Conservation (phyloP, 2,888 invertebrate species). For the Lepidocyrtoides sp. region DNA sequence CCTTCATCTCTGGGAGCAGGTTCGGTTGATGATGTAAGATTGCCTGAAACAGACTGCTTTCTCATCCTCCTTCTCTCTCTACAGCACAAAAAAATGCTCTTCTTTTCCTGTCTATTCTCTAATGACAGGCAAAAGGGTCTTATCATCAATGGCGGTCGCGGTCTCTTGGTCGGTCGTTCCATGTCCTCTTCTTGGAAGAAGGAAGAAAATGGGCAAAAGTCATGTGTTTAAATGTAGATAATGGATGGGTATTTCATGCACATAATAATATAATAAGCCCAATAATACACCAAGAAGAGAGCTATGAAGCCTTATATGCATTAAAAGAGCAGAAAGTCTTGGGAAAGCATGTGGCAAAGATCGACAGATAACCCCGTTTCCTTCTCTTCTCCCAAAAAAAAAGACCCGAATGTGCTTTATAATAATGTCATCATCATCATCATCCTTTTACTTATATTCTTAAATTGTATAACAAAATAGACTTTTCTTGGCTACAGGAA, state of each 20-base stretch:
- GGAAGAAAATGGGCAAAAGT: conserved; percentile 38
- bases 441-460: no score
- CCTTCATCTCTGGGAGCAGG: background rate
- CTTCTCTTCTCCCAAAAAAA: background rate
- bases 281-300: background rate
- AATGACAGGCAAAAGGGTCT: conserved; percentile 42
- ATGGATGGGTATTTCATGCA: conserved; percentile 57
- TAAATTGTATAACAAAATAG: no score
- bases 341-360: conserved; percentile 51
- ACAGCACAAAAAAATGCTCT: background rate
- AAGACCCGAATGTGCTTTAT: no score
- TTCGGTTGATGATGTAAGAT: conserved; percentile 21
- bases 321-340: background rate
- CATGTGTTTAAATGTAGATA: conserved; percentile 44
- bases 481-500: background rate
- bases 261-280: background rate
- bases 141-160: background rate
- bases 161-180: background rate
- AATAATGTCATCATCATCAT: no score
- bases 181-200: background rate
- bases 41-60: conserved; percentile 9
- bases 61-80: background rate
- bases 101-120: conserved; percentile 32
- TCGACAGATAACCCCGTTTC: conserved; percentile 57
- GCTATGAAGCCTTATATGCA: no score